Evolutionary conservation across 2,888 invertebrate species (phyloP).

Genomic region (Eudasyphora cyanicolor): DNA sequence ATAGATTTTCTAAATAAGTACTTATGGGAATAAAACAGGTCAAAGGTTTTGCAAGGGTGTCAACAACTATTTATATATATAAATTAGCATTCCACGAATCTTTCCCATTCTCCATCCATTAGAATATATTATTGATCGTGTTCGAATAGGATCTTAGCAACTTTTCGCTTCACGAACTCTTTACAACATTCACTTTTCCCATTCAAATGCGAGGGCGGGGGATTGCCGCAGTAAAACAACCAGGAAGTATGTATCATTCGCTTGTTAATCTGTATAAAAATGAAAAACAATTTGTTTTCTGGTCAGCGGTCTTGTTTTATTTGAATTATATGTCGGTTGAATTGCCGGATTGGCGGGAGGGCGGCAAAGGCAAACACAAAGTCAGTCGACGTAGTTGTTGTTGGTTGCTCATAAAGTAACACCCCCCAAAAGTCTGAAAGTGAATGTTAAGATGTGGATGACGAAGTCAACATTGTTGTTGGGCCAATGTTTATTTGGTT

Average conservation of each 20-base stretch:
- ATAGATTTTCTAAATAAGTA: too few relatives aligned
- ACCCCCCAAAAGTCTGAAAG: constrained; percentile 55
- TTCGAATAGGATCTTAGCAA: too few relatives aligned
- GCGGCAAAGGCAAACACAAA: too few relatives aligned
- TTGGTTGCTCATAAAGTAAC: constrained; percentile 30
- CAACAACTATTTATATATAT: too few relatives aligned
- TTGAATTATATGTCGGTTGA: constrained; percentile 3
- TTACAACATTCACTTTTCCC: constrained; percentile 8
- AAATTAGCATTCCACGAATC: too few relatives aligned
- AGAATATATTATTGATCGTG: too few relatives aligned
- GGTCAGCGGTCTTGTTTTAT: background rate
- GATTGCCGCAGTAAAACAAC: background rate
- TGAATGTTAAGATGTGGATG: constrained; percentile 58
- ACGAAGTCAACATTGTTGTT: background rate
- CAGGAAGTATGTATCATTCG: background rate
- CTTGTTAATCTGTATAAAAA: constrained; percentile 18
- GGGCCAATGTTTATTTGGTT: too few relatives aligned
- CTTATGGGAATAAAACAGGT: too few relatives aligned
- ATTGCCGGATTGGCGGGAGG: too few relatives aligned
- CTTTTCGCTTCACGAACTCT: background rate
- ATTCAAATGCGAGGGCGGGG: background rate
- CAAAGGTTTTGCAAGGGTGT: too few relatives aligned
- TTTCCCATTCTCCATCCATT: too few relatives aligned
- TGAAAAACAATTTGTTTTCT: constrained; percentile 16
- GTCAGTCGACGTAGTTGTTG: too few relatives aligned